Evolutionary conservation across 2,113 vertebrate genomes (phyloP), one percentile per base, ranked within the genome.

Genomic region (Gavia stellata): DNA sequence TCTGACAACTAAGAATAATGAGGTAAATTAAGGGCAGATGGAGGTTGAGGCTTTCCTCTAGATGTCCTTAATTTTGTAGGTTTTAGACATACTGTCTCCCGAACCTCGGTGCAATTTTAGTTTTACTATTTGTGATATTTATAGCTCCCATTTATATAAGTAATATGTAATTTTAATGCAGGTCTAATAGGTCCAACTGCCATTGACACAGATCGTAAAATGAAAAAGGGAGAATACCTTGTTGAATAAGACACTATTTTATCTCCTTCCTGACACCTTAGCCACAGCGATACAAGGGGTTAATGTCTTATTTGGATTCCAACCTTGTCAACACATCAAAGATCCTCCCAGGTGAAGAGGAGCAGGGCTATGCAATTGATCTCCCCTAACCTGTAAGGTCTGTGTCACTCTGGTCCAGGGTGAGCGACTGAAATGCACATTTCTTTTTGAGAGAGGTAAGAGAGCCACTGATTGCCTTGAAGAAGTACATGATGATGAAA

Each of bases 101-200:
- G 77, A 94, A 33, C 31, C 90, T 91, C 12, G 9, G 77, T 36
- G 58, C 34, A 90, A 81, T 89, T 93, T 81, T 23, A 92, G 73
- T 94, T 96, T 94, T 94, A 97, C 81, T 91, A 73, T 94, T 96
- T 96, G 93, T 59, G 93, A 89, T 97, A 97, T 96, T 97, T 97
- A 96, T 93, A 94, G 59, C 86, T 96, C 74, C 86, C 84, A 96
- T 96, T 95, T 93, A 93, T 86, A 56, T 47, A 97, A 89, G 77
- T 75, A 96, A 96, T 87, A 58, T 71, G 88, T 74, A 96, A 96
- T 96, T 97, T 97, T 81, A 93, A 67, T 96, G 86, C 92, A 88
- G 93, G 91, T 88, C 94, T 95, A 94, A 95, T 68, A 93, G 55
- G 49, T 90, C 29, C 93, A 81, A 77, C 55, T 93, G 77, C 75